Evolutionary conservation across 2,888 invertebrate species (phyloP).

Genomic region (Chymomyza fuscimana): DNA sequence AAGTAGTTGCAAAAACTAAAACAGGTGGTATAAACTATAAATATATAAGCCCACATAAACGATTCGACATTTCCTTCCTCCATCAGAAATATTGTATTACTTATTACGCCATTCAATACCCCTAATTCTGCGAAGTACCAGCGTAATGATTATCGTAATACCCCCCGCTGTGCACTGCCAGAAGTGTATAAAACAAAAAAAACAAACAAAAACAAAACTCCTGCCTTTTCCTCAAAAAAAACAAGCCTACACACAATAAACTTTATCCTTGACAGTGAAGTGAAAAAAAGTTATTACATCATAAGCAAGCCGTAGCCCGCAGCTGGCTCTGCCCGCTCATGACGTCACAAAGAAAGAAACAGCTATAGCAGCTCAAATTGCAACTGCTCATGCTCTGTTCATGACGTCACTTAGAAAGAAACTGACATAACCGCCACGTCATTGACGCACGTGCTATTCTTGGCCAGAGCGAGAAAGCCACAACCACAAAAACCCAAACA

Average conservation of each 20-base stretch:
- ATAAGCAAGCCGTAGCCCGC: constrained; percentile 21
- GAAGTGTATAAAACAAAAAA: background rate
- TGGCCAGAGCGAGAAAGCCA: constrained; percentile 17
- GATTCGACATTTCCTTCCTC: too few species aligned
- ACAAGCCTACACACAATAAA: background rate
- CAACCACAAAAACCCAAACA: background rate
- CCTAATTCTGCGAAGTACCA: background rate
- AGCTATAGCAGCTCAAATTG: constrained; percentile 17
- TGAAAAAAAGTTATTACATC: constrained; percentile 49
- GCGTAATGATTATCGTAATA: background rate
- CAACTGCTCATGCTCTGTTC: constrained; percentile 3
- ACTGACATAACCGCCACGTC: constrained; percentile 54
- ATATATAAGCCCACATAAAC: too few species aligned
- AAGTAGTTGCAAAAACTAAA: too few species aligned
- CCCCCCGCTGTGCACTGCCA: background rate
- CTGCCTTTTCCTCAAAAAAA: background rate
- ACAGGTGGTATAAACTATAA: too few species aligned
- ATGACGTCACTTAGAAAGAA: constrained; percentile 51
- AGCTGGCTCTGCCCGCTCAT: constrained; percentile 14
- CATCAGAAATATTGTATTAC: too few species aligned
- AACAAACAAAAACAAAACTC: background rate
- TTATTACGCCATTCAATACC: background rate
- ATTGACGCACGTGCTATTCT: constrained; percentile 55
- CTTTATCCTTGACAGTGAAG: background rate
- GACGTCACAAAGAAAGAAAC: constrained; percentile 53